These are phyloP conservation scores for Phrynocephalus guinanensis DNA, from an alignment of 2,797 vertebrate genomes.

Conservation along the genomic window DNA sequence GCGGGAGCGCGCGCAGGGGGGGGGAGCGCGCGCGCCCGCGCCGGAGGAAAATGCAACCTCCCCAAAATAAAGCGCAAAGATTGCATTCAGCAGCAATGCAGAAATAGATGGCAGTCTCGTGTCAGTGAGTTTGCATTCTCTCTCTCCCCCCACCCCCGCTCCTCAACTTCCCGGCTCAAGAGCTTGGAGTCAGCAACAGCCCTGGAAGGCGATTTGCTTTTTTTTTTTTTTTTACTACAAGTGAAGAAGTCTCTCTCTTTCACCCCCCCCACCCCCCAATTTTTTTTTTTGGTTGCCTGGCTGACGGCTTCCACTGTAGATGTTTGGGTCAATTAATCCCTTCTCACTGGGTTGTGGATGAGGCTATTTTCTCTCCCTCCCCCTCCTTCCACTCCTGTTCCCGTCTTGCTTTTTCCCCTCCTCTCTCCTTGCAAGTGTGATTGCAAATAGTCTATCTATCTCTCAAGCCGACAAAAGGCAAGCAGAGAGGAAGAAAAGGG, in stretches of 20 bases:
- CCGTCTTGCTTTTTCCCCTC: slow-evolving; percentile 63
- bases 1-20: slow-evolving; percentile 37
- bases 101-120: slow-evolving; percentile 86
- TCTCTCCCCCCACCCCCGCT: neutral
- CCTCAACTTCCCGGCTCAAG: slow-evolving; percentile 74
- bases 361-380: slow-evolving; percentile 58
- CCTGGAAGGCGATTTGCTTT: slow-evolving; percentile 74
- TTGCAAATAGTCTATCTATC: slow-evolving; percentile 41
- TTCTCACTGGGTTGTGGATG: slow-evolving; percentile 65
- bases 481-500: slow-evolving; percentile 59
- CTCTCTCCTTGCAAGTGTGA: slow-evolving; percentile 73
- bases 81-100: slow-evolving; percentile 86
- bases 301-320: slow-evolving; percentile 70
- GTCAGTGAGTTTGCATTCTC: slow-evolving; percentile 82
- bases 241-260: slow-evolving; percentile 69
- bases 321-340: slow-evolving; percentile 69
- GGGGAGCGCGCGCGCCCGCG: neutral
- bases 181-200: slow-evolving; percentile 76
- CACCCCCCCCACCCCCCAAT: slow-evolving; percentile 1
- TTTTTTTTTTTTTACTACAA: slow-evolving; percentile 52
- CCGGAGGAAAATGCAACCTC: slow-evolving; percentile 80
- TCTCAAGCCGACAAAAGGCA: slow-evolving; percentile 74
- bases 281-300: slow-evolving; percentile 47
- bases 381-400: slow-evolving; percentile 57
- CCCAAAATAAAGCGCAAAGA: slow-evolving; percentile 86